These are phyloP conservation scores for Peromyscus maniculatus DNA, from an alignment of 2,113 vertebrate genomes.

Conservation along the genomic window DNA sequence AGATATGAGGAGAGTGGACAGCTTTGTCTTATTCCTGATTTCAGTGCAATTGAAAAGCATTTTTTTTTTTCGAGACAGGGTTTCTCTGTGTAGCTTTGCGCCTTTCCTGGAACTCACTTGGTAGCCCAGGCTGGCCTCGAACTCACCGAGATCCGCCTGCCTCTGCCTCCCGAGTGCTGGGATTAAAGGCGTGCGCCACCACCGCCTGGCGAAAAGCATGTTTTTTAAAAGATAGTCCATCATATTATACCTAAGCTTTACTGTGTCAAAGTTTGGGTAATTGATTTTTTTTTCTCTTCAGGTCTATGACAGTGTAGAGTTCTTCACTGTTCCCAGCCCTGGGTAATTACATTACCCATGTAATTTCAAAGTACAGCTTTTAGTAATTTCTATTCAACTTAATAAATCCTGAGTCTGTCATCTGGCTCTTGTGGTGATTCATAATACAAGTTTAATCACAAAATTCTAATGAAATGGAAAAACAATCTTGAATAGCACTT, in stretches of 20 bases:
- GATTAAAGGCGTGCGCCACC: too few species aligned
- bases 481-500: neutral
- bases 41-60: neutral
- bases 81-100: too few species aligned
- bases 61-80: neutral
- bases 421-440: slow-evolving; percentile 7
- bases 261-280: neutral
- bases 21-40: too few species aligned
- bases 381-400: neutral
- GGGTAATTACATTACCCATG: neutral
- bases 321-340: neutral
- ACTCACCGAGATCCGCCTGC: too few species aligned
- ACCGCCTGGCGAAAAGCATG: neutral
- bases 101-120: too few species aligned
- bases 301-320: neutral
- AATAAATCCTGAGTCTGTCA: neutral
- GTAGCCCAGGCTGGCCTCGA: too few species aligned
- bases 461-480: slow-evolving; percentile 45
- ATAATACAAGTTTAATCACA: neutral
- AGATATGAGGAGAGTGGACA: too few species aligned
- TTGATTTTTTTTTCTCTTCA: neutral
- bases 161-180: too few species aligned
- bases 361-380: neutral
- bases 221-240: neutral
- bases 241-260: neutral